Base-by-base conservation (phyloP, 1,140 invertebrate genomes). In the Popillia japonica region DNA sequence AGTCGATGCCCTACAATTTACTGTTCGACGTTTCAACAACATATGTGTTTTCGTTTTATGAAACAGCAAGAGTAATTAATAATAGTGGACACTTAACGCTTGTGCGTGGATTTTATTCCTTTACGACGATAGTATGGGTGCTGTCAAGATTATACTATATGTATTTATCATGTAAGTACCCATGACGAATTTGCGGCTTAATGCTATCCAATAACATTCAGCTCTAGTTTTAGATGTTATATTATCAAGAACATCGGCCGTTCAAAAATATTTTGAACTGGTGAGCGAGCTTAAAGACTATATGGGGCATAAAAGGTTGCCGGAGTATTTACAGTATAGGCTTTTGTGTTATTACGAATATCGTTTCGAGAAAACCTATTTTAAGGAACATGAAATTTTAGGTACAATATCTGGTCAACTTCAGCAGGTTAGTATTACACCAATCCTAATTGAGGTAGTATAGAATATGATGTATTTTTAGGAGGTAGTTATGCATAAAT, bases 291-390 rank as follows among this genome's bases (percentile, higher is more conserved):
- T 83, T 9, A 59, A 74, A n/a, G 79, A 80, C 20, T 83, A 82
- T 72, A 82, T 82, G 81, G 48, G 73, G 0, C 77, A 80, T 44
- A 82, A 81, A 78, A 74, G 79, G 44, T 59, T 83, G 8, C 83
- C 83, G 14, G 41, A 64, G 10, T 72, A 78, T 74, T 79, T 83
- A 48, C 79, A 80, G 27, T 27, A 81, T 0, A 64, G 81, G 27
- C 78, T 83, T 8, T 73, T 81, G 22, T 79, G 59, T 48, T 83
- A 83, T 73, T 80, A 81, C 34, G 80, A 83, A 48, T 83, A 82
- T 72, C 81, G 79, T 72, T 83, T 82, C 48, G 82, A 83, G 48
- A 83, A 83, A 74, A 81, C 77, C 8, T 81, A 82, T 61, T 83
- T 82, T 74, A 79, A 79, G 41, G 81, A 84, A 40, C 59, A 68